Base-by-base conservation (phyloP, 2,113 vertebrate species). In the Galeopterus variegatus region DNA sequence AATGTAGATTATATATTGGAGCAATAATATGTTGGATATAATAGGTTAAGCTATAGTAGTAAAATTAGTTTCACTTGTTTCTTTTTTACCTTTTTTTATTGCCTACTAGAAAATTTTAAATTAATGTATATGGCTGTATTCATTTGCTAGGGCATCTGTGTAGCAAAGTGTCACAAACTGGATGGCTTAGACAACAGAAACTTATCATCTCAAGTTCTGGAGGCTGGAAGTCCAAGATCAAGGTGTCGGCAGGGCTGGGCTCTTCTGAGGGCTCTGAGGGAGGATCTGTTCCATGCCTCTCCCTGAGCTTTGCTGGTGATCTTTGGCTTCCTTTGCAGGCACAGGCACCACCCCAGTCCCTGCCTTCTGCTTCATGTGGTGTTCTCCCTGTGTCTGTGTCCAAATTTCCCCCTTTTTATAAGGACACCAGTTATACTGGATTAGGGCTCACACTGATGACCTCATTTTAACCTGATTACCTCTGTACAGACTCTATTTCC, bases 11-110 rank as follows among this genome's bases (percentile, higher is more conserved):
- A 69, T 1, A 14, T 8, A 10, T 8, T 13, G 28, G 45, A 48
- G 41, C 15, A n/a, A 48, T 10, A 1, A 11, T 7, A 24, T 6
- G 4, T 8, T 52, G 60, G 67, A 3, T 24, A 14, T 0, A 1
- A 17, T 18, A 10, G 81, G 50, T 33, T 11, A 36, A 69, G 31
- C 1, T 41, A 7, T 1, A 6, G 48, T 13, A 15, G 8, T 31
- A 54, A 67, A 60, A 28, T 11, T 31, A 54, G n/a, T 56, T 41
- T 62, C 23, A 8, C 41, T 41, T 41, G 41, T 41, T n/a, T 28
- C 12, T 41, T 26, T 64, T 60, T 50, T 19, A 18, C n/a, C 12
- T 31, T 45, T 17, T 48, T 2, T 19, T 26, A n/a, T 5, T 0
- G 17, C 65, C 65, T 24, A 24, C 5, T 48, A 26, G 58, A 64